Conservation (phyloP, 2,888 invertebrate genomes). For the Temnothorax ravouxi region DNA sequence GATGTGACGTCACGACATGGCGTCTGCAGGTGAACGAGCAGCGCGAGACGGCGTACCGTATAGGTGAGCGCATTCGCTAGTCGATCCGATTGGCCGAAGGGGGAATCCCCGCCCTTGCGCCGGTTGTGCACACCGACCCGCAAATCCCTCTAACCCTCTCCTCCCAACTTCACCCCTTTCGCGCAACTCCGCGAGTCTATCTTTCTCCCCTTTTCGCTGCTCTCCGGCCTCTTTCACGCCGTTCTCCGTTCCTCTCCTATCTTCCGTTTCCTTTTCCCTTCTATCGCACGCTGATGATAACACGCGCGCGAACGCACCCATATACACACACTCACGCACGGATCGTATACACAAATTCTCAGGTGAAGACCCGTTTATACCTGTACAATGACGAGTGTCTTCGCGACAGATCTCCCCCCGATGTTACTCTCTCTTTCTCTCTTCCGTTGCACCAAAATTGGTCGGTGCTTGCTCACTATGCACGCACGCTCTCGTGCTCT, state of each 20-base stretch:
- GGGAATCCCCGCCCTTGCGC: conserved; percentile 82
- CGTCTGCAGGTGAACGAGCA: conserved; percentile 78
- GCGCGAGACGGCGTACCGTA: conserved; percentile 59
- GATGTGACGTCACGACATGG: conserved; percentile 79
- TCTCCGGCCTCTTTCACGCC: neutral
- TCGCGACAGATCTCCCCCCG: conserved; percentile 14
- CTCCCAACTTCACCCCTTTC: conserved; percentile 37
- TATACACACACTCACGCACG: neutral
- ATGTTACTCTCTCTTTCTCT: neutral
- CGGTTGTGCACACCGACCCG: conserved; percentile 67
- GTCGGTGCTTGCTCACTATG: neutral
- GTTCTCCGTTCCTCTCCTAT: neutral
- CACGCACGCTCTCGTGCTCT: neutral
- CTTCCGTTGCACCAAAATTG: conserved; percentile 22
- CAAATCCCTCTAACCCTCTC: conserved; percentile 53
- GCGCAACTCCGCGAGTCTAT: conserved; percentile 55
- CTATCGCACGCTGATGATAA: conserved; percentile 37
- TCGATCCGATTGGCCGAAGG: conserved; percentile 82
- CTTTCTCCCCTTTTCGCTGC: conserved; percentile 48
- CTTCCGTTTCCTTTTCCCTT: neutral
- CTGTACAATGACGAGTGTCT: conserved; percentile 29
- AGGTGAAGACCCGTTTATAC: conserved; percentile 53
- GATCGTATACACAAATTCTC: neutral
- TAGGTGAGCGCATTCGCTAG: conserved; percentile 76
- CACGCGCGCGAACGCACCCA: conserved; percentile 18